Base-by-base conservation (phyloP, 2,113 vertebrate genomes). In the Galeopterus variegatus region DNA sequence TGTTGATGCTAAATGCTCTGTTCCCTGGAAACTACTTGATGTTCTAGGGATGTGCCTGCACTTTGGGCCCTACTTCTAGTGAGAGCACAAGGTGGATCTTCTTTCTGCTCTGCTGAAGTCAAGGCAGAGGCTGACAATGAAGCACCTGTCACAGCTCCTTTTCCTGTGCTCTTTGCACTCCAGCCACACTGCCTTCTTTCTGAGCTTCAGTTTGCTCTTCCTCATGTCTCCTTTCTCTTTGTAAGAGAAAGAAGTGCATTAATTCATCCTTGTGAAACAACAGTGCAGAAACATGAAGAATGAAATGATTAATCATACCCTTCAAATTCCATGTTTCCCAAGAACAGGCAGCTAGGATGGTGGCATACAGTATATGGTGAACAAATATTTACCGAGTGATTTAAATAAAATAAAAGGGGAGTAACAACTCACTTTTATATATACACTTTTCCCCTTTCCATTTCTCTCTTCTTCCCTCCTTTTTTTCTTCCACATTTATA, bases 131-230 rank as follows among this genome's bases (percentile, higher is more conserved):
- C 67, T 48, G 75, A 15, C 1, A 0, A 7, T 11, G 26, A 15
- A 36, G 54, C 10, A 36, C 33, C 50, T 3, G 5, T 45, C 17
- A 0, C n/a, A 4, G 41, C 33, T 26, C 0, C 36, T 31, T n/a
- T 24, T 65, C 18, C 79, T 6, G 1, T 2, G 1, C 21, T 19
- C 41, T 41, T 41, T n/a, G 21, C 8, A 13, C 62, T 69, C 75
- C 9, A 69, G 79, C 48, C 10, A 1, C 17, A 9, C n/a, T 21
- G 14, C 50, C 28, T n/a, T 52, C 64, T 65, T 64, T 45, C 23
- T 54, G 19, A 24, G 23, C 62, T 26, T 45, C 31, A 48, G 1
- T 70, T 36, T 62, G 26, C 31, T 69, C 24, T 41, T 45, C 67
- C 8, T 73, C 26, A 1, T 60, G 41, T 69, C 12, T 54, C 26